phyloP scores from a whole-genome alignment of 2,113 vertebrate genomes.

The Pongo abelii region DNA sequence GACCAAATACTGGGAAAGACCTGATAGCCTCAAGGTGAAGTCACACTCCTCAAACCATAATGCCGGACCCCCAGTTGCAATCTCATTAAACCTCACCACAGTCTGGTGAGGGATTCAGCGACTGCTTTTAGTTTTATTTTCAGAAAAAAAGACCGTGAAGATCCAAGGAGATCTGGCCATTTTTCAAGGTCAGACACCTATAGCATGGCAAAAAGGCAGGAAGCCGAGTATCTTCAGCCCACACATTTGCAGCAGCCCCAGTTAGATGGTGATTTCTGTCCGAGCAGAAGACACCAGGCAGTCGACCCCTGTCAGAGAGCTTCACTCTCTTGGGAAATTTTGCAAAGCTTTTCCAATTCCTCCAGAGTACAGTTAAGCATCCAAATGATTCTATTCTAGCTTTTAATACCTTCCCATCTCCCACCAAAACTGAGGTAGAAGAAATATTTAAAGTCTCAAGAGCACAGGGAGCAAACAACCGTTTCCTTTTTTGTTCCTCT shows the following conservation, averaged over 20 bases:
- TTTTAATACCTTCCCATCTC: slow-evolving; percentile 33
- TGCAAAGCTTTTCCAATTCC: slow-evolving; percentile 42
- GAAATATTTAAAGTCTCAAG: slow-evolving; percentile 38
- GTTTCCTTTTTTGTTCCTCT: slow-evolving; percentile 29
- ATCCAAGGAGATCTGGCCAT: slow-evolving; percentile 29
- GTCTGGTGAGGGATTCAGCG: background rate
- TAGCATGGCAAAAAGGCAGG: background rate
- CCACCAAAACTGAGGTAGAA: slow-evolving; percentile 32
- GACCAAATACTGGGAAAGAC: background rate
- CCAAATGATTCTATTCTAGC: slow-evolving; percentile 17
- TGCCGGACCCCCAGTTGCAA: accelerated
- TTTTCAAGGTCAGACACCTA: slow-evolving; percentile 58
- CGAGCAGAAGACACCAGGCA: background rate
- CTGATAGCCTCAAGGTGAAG: background rate
- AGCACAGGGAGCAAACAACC: background rate
- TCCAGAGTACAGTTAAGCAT: slow-evolving; percentile 16
- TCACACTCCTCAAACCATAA: background rate
- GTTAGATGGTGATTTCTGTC: background rate
- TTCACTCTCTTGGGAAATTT: slow-evolving; percentile 51
- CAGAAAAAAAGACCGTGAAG: slow-evolving; percentile 29
- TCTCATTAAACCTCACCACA: background rate
- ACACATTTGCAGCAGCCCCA: accelerated
- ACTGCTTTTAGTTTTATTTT: slow-evolving; percentile 53
- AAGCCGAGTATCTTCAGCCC: accelerated
- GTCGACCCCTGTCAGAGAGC: background rate